Conservation (phyloP, 2,888 invertebrate species). For the Falcaria lacertinaria region DNA sequence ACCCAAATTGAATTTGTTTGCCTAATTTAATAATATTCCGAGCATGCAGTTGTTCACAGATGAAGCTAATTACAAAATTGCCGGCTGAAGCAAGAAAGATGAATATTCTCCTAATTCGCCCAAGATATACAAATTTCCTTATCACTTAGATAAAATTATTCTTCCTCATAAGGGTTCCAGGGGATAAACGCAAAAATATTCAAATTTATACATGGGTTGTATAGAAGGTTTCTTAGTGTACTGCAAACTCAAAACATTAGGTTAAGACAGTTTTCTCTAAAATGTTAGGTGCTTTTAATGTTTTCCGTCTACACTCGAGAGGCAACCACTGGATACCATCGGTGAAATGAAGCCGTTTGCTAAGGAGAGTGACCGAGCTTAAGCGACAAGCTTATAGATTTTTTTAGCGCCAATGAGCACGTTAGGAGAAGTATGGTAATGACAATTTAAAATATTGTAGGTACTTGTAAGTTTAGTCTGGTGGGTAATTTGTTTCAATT, state of each 20-base stretch:
- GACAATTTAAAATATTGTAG: no score
- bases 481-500: no score
- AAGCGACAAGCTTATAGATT: constrained; percentile 21
- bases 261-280: constrained; percentile 40
- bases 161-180: not conserved
- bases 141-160: not conserved
- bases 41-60: constrained; percentile 6
- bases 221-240: no score
- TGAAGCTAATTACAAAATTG: not conserved
- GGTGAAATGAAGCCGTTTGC: constrained; percentile 37
- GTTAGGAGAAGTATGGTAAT: no score
- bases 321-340: constrained; percentile 30
- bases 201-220: no score
- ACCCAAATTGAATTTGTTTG: constrained; percentile 14
- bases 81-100: not conserved
- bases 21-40: constrained; percentile 23
- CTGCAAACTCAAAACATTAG: constrained; percentile 35
- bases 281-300: constrained; percentile 39
- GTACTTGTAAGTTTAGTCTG: no score
- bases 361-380: constrained; percentile 18
- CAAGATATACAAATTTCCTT: not conserved
- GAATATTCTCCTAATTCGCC: not conserved
- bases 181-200: no score
- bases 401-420: no score
- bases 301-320: constrained; percentile 37